A percentile compares a stretch with the other conserved stretches of the same genome.
Conservation (phyloP, 1,140 invertebrate genomes). For the Caenorhabditis latens region DNA sequence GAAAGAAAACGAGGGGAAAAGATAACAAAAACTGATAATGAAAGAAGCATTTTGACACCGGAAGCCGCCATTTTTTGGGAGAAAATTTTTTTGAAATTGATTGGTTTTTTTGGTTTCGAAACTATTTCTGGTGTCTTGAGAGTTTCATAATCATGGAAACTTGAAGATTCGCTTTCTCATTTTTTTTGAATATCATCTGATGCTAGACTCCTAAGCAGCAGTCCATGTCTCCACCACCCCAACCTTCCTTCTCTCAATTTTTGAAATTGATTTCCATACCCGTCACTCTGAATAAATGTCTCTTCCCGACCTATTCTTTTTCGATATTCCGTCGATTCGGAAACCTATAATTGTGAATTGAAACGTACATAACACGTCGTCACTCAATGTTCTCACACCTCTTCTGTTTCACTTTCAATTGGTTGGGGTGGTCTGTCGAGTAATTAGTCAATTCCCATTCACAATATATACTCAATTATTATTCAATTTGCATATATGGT, state of each 20-base stretch:
- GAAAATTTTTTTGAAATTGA: not conserved
- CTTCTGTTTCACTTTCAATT: not conserved
- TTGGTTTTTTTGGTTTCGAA: not conserved
- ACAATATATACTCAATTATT: no score
- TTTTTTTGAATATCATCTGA: no score
- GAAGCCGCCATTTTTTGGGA: no score
- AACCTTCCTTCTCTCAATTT: not conserved
- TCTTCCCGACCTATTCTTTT: not conserved
- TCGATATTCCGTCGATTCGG: not conserved
- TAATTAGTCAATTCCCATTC: slow-evolving; percentile 3
- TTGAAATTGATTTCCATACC: not conserved
- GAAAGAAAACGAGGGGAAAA: not conserved
- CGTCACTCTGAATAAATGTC: slow-evolving; percentile 45
- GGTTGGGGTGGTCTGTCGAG: not conserved
- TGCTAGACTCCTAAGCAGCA: no score
- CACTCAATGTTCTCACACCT: slow-evolving; percentile 26
- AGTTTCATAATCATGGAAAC: no score
- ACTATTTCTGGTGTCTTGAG: no score
- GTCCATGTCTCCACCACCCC: not conserved
- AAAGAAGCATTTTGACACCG: not conserved
- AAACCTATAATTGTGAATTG: slow-evolving; percentile 52
- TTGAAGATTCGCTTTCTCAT: no score
- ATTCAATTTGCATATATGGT: no score
- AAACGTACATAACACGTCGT: slow-evolving; percentile 30
- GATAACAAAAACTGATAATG: slow-evolving; percentile 5